Evolutionary conservation across 2,113 vertebrate genomes (phyloP).

Genomic region (Gila orcuttii): DNA sequence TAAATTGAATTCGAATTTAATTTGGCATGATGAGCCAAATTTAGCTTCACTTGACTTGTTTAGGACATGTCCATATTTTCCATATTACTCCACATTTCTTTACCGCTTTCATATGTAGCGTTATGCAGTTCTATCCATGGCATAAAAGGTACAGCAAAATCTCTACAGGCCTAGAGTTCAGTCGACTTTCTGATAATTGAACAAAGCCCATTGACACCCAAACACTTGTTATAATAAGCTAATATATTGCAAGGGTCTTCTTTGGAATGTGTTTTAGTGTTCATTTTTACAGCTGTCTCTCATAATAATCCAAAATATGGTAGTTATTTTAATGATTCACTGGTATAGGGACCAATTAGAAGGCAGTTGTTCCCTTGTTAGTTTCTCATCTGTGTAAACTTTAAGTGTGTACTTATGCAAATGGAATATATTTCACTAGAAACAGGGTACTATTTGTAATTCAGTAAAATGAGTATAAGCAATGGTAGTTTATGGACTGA

Average conservation of each 20-base stretch:
- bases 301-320: slow-evolving; percentile 10
- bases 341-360: neutral
- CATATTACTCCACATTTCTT: neutral
- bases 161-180: neutral
- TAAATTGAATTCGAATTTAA: neutral
- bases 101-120: no score
- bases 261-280: neutral
- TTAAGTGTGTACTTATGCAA: neutral
- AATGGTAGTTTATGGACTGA: neutral
- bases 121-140: neutral
- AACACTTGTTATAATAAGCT: slow-evolving; percentile 5
- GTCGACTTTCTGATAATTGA: neutral
- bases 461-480: neutral
- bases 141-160: neutral
- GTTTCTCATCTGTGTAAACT: neutral
- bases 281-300: neutral
- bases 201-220: neutral
- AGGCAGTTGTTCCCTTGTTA: neutral
- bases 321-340: slow-evolving; percentile 19
- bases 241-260: neutral
- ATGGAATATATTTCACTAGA: neutral
- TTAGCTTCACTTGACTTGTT: neutral
- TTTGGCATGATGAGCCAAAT: neutral
- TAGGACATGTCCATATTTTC: neutral
- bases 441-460: neutral